Evolutionary conservation across 1,140 invertebrate genomes (phyloP).

Genomic region (Ips nitidus): DNA sequence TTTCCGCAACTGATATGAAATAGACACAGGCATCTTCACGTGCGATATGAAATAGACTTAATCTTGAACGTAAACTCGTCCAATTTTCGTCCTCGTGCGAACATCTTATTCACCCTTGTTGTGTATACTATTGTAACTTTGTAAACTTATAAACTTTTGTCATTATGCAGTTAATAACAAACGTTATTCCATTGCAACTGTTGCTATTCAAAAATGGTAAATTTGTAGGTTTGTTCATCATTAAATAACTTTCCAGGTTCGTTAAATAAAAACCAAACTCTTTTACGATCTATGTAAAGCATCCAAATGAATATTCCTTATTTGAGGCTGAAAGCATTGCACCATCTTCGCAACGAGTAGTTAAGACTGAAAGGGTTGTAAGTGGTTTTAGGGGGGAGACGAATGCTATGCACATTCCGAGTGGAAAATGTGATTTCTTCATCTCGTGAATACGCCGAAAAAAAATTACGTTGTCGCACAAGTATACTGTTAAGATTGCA

Average conservation of each 20-base stretch:
- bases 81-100: too few species aligned
- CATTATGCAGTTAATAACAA: too few species aligned
- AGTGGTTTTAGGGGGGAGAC: constrained; percentile 43
- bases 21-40: too few species aligned
- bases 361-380: constrained; percentile 52
- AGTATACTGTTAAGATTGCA: constrained; percentile 29
- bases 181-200: too few species aligned
- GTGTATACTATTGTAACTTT: too few species aligned
- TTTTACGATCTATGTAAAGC: constrained; percentile 6
- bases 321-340: constrained; percentile 20
- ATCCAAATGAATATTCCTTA: constrained; percentile 21
- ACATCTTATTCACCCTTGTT: too few species aligned
- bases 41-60: too few species aligned
- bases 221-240: constrained; percentile 15
- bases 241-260: constrained; percentile 22
- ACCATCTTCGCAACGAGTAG: constrained; percentile 47
- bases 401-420: constrained; percentile 39
- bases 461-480: constrained; percentile 34
- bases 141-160: too few species aligned
- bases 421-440: constrained; percentile 53
- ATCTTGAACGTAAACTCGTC: too few species aligned
- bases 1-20: too few species aligned
- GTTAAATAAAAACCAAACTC: constrained; percentile 16
- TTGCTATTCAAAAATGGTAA: neutral
- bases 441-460: constrained; percentile 45